Conservation (phyloP, 2,888 invertebrate species). For the Chymomyza procnemis region DNA sequence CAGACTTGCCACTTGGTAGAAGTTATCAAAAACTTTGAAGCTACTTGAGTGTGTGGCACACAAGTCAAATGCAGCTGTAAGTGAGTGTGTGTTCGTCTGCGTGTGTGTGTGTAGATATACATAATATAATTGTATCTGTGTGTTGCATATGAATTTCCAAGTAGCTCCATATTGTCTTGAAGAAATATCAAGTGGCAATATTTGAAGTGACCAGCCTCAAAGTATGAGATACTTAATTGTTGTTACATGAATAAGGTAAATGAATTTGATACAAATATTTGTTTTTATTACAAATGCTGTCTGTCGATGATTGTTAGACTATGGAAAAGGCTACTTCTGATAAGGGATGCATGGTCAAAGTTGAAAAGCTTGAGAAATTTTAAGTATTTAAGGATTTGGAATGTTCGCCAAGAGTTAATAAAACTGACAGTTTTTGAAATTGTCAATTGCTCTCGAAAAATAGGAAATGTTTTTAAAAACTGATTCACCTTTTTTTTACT, state of each 20-base stretch:
- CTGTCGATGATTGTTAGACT: neutral
- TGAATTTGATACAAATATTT: neutral
- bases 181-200: neutral
- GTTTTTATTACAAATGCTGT: neutral
- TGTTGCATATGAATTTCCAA: neutral
- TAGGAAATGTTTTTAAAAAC: too few species aligned
- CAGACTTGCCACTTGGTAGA: conserved; percentile 26
- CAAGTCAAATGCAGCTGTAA: conserved; percentile 35
- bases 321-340: neutral
- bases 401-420: neutral
- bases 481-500: too few species aligned
- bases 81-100: conserved; percentile 13
- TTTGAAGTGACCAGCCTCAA: neutral
- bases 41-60: conserved; percentile 34
- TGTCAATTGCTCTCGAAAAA: too few species aligned
- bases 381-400: neutral
- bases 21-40: conserved; percentile 19
- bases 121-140: neutral
- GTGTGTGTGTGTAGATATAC: neutral
- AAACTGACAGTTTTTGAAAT: neutral
- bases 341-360: neutral
- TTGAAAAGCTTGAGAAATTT: neutral
- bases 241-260: neutral
- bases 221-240: neutral
- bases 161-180: neutral